phyloP scores from a whole-genome alignment of 2,113 vertebrate species.

The Martes martes region DNA sequence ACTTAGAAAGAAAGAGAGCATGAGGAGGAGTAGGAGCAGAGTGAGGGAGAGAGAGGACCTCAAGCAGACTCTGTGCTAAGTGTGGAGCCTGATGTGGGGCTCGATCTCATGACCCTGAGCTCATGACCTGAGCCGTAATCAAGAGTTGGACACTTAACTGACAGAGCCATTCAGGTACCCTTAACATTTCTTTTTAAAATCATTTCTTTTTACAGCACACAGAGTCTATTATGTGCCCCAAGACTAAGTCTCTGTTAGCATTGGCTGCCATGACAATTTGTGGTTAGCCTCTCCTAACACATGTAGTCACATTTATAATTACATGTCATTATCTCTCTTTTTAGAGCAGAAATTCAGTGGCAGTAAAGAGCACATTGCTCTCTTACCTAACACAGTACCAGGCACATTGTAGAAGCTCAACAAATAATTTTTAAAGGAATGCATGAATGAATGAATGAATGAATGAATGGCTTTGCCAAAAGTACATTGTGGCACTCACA shows the following conservation, averaged over 20 bases:
- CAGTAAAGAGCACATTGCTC: not conserved
- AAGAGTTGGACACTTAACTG: not conserved
- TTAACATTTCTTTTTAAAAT: not conserved
- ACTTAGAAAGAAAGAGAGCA: not conserved
- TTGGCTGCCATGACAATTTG: not conserved
- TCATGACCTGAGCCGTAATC: not conserved
- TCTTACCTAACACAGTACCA: not conserved
- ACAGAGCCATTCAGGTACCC: not conserved
- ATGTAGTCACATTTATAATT: not conserved
- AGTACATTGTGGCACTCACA: not conserved
- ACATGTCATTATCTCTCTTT: not conserved
- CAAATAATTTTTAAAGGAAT: not conserved
- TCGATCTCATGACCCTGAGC: not conserved
- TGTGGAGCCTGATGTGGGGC: not conserved
- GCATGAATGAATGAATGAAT: not conserved
- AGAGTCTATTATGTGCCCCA: not conserved
- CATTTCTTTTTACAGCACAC: not conserved
- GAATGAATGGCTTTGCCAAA: not conserved
- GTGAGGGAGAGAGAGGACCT: not conserved
- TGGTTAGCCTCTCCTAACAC: not conserved
- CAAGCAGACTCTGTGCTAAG: not conserved
- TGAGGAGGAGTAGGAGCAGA: not conserved
- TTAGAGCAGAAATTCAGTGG: not conserved
- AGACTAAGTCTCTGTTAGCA: not conserved
- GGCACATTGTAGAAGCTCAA: not conserved